Base-by-base conservation (phyloP, 1,140 invertebrate species). In the Macrosteles quadrilineatus region DNA sequence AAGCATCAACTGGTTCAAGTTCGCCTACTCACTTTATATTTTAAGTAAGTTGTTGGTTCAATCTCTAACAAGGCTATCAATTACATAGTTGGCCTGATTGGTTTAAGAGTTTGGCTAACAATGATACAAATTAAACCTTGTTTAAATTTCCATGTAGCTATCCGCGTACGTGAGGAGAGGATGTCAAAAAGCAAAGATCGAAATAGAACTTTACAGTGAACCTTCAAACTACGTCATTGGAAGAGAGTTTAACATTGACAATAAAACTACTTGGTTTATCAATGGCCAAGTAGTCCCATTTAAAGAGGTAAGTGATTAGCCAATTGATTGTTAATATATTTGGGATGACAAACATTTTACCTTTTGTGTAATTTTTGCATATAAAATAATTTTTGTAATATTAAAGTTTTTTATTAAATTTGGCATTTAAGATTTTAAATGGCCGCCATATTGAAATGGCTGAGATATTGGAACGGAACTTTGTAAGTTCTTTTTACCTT, bases 131-230 rank as follows among this genome's bases (percentile, higher is more conserved):
- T n/a, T n/a, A n/a, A n/a, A n/a, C n/a, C n/a, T n/a, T n/a, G n/a
- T n/a, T n/a, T n/a, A n/a, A 36, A 36, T 6, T 36, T 36, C 14
- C 14, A 6, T 36, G 14, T 19, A 50, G 47, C 47, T 50, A 3
- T 50, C 47, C n/a, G 47, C 47, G 4, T 50, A 50, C 80, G 86
- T 98, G 0, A 91, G 92, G 80, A 87, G 88, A 80, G 90, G 90
- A n/a, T 85, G 85, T 69, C 73, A 85, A 0, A 77, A 85, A 43
- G 91, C 92, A 0, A 84, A 76, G 55, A 92, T 98, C 74, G 88
- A 94, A 80, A 89, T 98, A 53, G 89, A 91, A 74, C 78, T 98
- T 76, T 79, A 80, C 72, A 65, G 73, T 36, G 76, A 85, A 30
- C 77, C 76, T 12, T 40, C 32, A 9, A 80, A 82, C 68, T 75